Base-by-base conservation (phyloP, 1,140 invertebrate species). In the Drosophila pseudoobscura region DNA sequence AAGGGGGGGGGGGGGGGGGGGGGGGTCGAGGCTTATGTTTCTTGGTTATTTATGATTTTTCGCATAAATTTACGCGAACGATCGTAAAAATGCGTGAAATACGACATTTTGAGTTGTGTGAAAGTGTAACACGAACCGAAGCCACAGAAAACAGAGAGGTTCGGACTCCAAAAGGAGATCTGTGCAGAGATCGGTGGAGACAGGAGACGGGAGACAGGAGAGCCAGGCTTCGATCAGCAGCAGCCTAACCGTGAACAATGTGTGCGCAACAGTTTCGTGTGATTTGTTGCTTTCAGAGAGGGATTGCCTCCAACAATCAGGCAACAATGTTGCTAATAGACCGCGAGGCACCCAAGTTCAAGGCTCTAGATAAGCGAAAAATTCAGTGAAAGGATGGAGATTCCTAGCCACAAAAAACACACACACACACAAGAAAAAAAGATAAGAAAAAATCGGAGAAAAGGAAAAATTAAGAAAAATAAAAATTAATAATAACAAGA, bases 61-160 rank as follows among this genome's bases (percentile, higher is more conserved):
- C 83, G 78, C 83, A 88, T 88, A 88, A 88, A 88, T 88, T 88
- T 88, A 88, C 84, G 83, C 83, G 83, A 83, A 88, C 72, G 84
- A 76, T 88, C 83, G 71, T 88, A 88, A 88, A 88, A 88, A 66
- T 76, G 75, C 83, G 78, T 88, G 72, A 88, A 79, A 88, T 88
- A 88, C 83, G 79, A 83, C 83, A 88, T 88, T 88, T 88, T 88
- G 79, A 88, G 83, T 88, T 88, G 83, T 88, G 79, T 88, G 83
- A 88, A 88, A 83, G 83, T 88, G 83, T 88, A 88, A 88, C 83
- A 87, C 76, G 41, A 11, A 50, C 45, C 54, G 15, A 24, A 26
- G 24, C 24, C 24, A 24, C 24, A 24, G 20, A 24, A 24, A 4
- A 0, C 24, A 0, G 24, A 26, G 24, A 26, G 24, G 24, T 5